Evolutionary conservation across 2,113 vertebrate genomes (phyloP).

Genomic region (Coptodon rendalli): DNA sequence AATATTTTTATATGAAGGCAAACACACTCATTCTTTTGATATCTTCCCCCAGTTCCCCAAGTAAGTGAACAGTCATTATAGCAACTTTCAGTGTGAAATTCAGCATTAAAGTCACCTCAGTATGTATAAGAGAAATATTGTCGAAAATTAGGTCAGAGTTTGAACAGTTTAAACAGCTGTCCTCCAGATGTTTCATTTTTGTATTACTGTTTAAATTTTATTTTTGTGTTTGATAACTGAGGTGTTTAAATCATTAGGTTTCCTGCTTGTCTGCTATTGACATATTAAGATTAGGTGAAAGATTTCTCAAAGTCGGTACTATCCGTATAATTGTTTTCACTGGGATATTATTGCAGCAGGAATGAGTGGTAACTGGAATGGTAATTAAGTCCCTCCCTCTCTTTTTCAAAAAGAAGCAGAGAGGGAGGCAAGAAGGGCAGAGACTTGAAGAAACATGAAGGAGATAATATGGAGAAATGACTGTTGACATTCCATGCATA

Average conservation of each 20-base stretch:
- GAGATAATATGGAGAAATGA: constrained; percentile 6
- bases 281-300: not conserved
- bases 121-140: not conserved
- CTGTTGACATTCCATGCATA: constrained; percentile 46
- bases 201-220: not conserved
- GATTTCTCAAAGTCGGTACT: not conserved
- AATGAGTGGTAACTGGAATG: not conserved
- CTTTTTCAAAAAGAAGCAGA: not conserved
- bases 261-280: not conserved
- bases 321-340: not conserved
- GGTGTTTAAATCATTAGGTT: not conserved
- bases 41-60: not conserved
- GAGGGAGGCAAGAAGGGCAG: not conserved
- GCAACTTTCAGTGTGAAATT: not conserved
- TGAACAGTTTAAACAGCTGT: not conserved
- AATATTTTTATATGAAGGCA: not conserved
- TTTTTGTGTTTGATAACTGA: not conserved
- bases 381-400: not conserved
- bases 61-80: not conserved
- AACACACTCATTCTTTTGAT: not conserved
- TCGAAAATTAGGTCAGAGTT: not conserved
- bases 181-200: not conserved
- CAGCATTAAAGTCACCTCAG: not conserved
- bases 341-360: not conserved
- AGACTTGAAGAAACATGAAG: constrained; percentile 44